Evolutionary conservation across 2,113 vertebrate species (phyloP), one percentile per base, ranked within the genome.

Genomic region (Baryphthengus martii): DNA sequence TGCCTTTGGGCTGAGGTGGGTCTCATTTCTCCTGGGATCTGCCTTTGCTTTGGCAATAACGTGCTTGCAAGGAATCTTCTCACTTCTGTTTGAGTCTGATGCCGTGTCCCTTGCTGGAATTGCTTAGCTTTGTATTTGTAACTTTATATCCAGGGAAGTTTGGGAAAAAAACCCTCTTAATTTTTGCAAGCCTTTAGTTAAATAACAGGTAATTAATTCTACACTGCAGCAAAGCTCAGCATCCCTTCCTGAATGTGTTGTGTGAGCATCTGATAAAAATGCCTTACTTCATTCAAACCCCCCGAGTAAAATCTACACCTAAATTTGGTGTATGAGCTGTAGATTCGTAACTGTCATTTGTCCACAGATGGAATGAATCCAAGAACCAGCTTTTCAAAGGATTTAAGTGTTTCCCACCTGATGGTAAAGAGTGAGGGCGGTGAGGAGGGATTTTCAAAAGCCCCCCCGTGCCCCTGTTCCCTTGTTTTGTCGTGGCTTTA

Each of bases 401-500:
- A 37, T 42, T 49, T 7, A 35, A 11, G 4, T 0, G 1, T 29
- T 89, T 84, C 37, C 50, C 45, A 49, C 11, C 37, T 7, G 28
- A 14, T 2, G 28, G 18, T 21, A 19, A 33, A 68, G n/a, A 33
- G 62, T 1, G 44, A 79, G 29, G 44, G 7, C 33, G 47, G 13
- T 3, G 3, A 7, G 44, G 29, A 26, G 25, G 7, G 59, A 8
- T 49, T 62, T 35, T n/a, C 72, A 21, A 45, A 75, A 37, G 33
- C 11, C 58, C 14, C 8, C 3, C 2, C 0, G 0, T 39, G 40
- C n/a, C 21, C 24, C 31, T n/a, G 0, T 11, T 52, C 33, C 55
- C 29, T 44, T 8, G 16, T 5, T 49, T 55, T 49, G 59, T 33
- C 70, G 13, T 26, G 63, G 35, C 12, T 50, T 62, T 55, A 11